Evolutionary conservation across 2,888 invertebrate genomes (phyloP), one percentile per base, ranked within the genome.

Genomic region (Oscheius sp.): DNA sequence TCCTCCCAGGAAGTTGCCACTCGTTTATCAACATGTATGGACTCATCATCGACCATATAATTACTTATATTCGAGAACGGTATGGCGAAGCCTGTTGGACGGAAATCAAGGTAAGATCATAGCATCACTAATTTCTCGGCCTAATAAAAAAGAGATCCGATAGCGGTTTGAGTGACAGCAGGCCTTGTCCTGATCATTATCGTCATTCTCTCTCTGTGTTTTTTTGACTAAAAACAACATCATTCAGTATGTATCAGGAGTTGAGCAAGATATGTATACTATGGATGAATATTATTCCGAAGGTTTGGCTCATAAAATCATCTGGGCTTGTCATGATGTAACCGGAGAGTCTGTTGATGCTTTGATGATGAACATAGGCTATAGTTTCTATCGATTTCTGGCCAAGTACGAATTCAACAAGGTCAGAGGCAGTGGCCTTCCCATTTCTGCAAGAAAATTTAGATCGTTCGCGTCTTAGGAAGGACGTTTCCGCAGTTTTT

Each of bases 71-170:
- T 86, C 92, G 93, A 72, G 91, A 92, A 84, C 92, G 92, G n/a
- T 96, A 95, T 88, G 96, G 96, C 0, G 95, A 95, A 86, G 93
- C 93, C 68, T 91, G 92, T 82, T 96, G 96, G 96, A 42, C 70
- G 5, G 82, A 82, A 66, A 74, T 82, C 27, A 80, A 80, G 76
- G 80, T 78, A 50, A 67, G 74, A 25, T 37, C 23, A 12, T 12
- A 66, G 42, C 15, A 52, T 8, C n/a, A n/a, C n/a, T n/a, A n/a
- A 10, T 45, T 45, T 29, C 20, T 29, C 27, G 61, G 23, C 10
- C n/a, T 20, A 31, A 57, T 57, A 65, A 57, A 69, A 65, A 58
- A 61, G 61, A 27, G 61, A 61, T 61, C 61, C 45, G 61, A 61
- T 61, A 61, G 61, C 45, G 61, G 61, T 61, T 61, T 61, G 61